phyloP scores from a whole-genome alignment of 1,140 invertebrate species.

The Sitophilus oryzae region DNA sequence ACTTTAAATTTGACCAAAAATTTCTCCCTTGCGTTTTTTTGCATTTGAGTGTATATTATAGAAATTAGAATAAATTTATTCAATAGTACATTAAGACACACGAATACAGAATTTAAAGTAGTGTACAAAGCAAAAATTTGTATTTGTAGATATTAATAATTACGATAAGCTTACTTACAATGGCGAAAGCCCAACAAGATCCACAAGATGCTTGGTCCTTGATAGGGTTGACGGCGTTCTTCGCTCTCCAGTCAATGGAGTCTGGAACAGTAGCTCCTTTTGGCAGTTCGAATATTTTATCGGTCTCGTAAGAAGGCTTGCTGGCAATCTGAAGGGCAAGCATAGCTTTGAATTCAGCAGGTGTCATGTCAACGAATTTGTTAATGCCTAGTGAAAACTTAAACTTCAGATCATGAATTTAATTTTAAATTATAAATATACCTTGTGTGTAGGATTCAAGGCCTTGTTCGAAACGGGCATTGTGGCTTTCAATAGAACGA shows the following conservation, averaged over 20 bases:
- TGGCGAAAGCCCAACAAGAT: slow-evolving; percentile 53
- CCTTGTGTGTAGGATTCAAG: slow-evolving; percentile 21
- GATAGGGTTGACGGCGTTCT: slow-evolving; percentile 30
- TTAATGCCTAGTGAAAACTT: slow-evolving; percentile 17
- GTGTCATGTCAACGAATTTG: slow-evolving; percentile 24
- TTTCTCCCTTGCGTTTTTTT: too few relatives aligned
- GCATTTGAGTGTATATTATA: too few relatives aligned
- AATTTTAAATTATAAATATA: too few relatives aligned
- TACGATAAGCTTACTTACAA: slow-evolving; percentile 30
- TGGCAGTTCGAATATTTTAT: background rate
- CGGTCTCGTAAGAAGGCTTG: background rate
- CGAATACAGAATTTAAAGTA: too few relatives aligned
- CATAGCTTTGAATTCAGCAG: slow-evolving; percentile 21
- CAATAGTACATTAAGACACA: too few relatives aligned
- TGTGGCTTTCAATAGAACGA: slow-evolving; percentile 23
- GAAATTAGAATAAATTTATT: too few relatives aligned
- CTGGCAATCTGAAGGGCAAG: background rate
- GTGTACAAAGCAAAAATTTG: too few relatives aligned
- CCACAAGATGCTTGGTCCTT: slow-evolving; percentile 39
- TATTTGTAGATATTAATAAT: background rate
- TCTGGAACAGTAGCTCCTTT: slow-evolving; percentile 25
- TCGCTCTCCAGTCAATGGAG: slow-evolving; percentile 32
- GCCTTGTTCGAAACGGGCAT: slow-evolving; percentile 23
- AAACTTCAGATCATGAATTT: too few relatives aligned
- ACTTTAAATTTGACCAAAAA: too few relatives aligned